phyloP scores from a whole-genome alignment of 2,888 invertebrate species.

The Drosophila pseudotakahashii region DNA sequence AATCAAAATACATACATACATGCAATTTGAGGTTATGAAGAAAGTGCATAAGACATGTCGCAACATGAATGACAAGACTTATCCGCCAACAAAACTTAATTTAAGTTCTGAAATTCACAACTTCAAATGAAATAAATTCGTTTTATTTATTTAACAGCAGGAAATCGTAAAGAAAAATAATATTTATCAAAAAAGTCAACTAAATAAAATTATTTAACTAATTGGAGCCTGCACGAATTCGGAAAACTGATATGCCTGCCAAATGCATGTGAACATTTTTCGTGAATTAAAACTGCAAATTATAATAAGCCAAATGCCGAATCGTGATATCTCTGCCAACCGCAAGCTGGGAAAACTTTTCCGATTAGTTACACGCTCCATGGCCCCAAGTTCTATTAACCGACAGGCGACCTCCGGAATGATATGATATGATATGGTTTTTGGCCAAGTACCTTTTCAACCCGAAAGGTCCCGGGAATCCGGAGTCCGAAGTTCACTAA shows the following conservation, averaged over 20 bases:
- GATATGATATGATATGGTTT: neutral
- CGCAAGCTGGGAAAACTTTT: conserved; percentile 12
- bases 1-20: no score
- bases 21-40: no score
- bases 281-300: conserved; percentile 1
- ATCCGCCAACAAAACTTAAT: no score
- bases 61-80: no score
- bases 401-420: neutral
- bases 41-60: no score
- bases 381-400: neutral
- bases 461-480: neutral
- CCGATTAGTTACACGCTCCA: conserved; percentile 4
- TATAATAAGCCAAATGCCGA: conserved; percentile 1
- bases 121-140: no score
- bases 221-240: neutral
- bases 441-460: conserved; percentile 2
- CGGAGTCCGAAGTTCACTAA: conserved; percentile 4
- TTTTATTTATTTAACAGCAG: neutral
- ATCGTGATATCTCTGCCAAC: neutral
- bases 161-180: neutral
- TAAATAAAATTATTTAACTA: no score
- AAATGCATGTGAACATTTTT: neutral
- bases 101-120: no score
- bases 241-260: neutral
- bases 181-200: no score